Conservation (phyloP, 2,888 invertebrate species). For the Papilio gigon region DNA sequence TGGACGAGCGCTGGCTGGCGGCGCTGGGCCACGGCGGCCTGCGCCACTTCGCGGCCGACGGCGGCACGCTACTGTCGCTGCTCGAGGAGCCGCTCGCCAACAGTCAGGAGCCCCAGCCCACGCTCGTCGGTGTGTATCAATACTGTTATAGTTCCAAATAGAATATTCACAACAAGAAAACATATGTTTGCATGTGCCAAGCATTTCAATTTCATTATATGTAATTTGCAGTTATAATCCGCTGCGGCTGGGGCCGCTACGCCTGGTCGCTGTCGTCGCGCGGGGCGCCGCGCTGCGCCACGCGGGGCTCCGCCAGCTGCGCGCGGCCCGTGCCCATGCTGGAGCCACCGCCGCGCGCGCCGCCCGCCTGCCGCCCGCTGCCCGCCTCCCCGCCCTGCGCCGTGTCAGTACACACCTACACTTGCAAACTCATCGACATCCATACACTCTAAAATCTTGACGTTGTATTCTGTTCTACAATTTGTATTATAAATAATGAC, state of each 20-base stretch:
- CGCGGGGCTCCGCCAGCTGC: conserved; percentile 80
- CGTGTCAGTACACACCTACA: conserved; percentile 83
- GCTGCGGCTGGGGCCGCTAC: conserved; percentile 96
- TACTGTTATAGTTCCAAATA: no score
- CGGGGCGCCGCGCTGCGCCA: conserved; percentile 92
- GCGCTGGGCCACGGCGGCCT: conserved; percentile 82
- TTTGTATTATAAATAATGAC: neutral
- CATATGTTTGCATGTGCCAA: no score
- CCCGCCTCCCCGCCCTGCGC: conserved; percentile 85
- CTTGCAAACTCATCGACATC: no score
- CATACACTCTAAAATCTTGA: no score
- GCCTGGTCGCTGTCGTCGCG: conserved; percentile 96
- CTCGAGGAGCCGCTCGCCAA: conserved; percentile 97
- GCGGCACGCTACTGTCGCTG: conserved; percentile 92
- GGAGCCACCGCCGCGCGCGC: conserved; percentile 84
- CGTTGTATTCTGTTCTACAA: no score
- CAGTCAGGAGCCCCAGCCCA: conserved; percentile 96
- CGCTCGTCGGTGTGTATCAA: conserved; percentile 84
- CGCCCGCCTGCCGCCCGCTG: conserved; percentile 53
- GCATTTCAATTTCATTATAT: neutral
- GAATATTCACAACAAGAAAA: no score
- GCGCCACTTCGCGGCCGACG: conserved; percentile 94
- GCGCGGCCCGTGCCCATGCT: conserved; percentile 72
- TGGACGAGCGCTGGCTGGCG: conserved; percentile 92
- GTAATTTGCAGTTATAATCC: conserved; percentile 85